Evolutionary conservation across 2,888 invertebrate species (phyloP).

Genomic region (Salpingus planirostris): DNA sequence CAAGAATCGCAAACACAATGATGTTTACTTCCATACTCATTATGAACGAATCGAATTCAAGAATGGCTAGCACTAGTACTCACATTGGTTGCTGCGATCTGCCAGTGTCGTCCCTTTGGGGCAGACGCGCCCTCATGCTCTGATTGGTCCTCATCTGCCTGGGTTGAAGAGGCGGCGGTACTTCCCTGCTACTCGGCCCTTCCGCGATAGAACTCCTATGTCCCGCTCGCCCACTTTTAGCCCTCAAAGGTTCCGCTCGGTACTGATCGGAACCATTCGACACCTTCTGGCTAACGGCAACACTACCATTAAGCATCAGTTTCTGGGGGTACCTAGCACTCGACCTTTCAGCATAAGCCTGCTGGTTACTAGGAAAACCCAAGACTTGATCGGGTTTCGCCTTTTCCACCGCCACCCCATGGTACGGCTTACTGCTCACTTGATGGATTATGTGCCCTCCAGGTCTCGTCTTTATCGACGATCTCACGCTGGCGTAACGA

Average conservation of each 20-base stretch:
- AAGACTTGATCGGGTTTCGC: conserved; percentile 19
- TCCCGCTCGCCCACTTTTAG: conserved; percentile 8
- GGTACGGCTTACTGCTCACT: conserved; percentile 29
- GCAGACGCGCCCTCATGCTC: conserved; percentile 37
- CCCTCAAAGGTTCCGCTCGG: conserved; percentile 36
- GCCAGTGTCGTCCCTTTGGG: conserved; percentile 24
- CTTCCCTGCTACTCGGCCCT: conserved; percentile 25
- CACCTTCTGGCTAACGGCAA: conserved; percentile 39
- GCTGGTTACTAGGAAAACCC: conserved; percentile 29
- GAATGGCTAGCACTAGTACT: conserved; percentile 22
- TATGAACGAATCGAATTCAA: no score
- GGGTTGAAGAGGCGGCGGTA: conserved; percentile 38
- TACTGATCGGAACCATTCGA: conserved; percentile 31
- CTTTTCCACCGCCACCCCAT: conserved; percentile 14
- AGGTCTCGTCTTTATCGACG: conserved; percentile 28
- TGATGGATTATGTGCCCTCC: conserved; percentile 31
- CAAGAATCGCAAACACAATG: neutral
- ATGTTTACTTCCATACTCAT: no score
- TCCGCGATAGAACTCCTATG: conserved; percentile 37
- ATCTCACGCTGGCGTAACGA: conserved; percentile 21
- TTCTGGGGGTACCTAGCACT: conserved; percentile 42
- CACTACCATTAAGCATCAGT: conserved; percentile 41
- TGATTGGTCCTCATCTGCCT: conserved; percentile 38
- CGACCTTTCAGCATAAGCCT: conserved; percentile 39
- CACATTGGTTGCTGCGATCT: conserved; percentile 34